Conservation (phyloP, 2,113 vertebrate genomes). For the Periophthalmus modestus region DNA sequence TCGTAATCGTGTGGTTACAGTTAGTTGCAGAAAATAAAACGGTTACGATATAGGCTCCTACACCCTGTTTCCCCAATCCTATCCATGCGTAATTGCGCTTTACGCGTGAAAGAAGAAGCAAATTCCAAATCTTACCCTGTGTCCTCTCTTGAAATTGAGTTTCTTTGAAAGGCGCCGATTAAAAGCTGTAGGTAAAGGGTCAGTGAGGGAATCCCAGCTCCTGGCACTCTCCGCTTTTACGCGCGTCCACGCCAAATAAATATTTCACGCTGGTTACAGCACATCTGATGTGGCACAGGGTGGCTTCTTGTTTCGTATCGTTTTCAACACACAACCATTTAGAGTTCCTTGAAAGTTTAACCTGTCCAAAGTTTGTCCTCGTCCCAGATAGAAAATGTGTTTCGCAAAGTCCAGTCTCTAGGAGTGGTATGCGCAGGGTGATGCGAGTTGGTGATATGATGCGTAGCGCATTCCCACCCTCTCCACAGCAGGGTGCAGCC, state of each 20-base stretch:
- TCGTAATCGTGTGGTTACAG: background rate
- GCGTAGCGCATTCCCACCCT: constrained; percentile 3
- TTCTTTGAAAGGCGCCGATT: background rate
- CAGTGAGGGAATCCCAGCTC: constrained; percentile 1
- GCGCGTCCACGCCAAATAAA: background rate
- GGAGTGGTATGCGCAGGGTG: background rate
- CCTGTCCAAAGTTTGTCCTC: background rate
- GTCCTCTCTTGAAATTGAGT: background rate
- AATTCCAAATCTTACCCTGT: background rate
- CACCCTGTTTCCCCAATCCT: background rate
- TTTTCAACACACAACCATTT: background rate
- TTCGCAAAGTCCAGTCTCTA: background rate
- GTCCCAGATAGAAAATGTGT: background rate
- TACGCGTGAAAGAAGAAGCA: background rate
- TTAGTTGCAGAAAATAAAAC: background rate
- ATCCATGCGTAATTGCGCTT: constrained; percentile 3
- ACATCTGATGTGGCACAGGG: background rate
- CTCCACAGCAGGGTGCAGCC: background rate
- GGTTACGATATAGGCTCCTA: background rate
- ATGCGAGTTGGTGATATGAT: background rate
- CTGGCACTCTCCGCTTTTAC: background rate
- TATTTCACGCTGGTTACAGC: background rate
- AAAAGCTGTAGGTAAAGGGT: background rate
- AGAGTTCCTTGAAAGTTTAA: background rate
- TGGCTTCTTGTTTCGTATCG: background rate